Evolutionary conservation across 1,140 invertebrate genomes (phyloP).

Genomic region (Philaenus spumarius): DNA sequence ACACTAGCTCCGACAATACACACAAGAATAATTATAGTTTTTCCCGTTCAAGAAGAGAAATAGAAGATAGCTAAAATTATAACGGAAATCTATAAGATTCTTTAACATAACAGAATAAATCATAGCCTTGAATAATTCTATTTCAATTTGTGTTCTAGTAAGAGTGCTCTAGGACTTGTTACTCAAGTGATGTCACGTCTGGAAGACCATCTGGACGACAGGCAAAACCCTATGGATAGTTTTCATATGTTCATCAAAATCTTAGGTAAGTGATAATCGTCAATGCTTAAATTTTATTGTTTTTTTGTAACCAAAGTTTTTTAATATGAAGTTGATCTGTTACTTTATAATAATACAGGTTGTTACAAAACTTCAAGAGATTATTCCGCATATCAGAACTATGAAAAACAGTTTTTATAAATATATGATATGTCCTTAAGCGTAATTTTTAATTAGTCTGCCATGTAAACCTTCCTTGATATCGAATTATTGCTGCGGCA

Average conservation of each 20-base stretch:
- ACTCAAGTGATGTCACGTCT: conserved; percentile 40
- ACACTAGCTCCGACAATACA: too few relatives aligned
- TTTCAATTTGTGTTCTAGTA: conserved; percentile 34
- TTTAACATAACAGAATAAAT: too few relatives aligned
- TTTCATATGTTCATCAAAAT: conserved; percentile 42
- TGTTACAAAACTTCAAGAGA: neutral
- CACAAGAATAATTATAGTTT: too few relatives aligned
- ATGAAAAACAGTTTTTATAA: neutral
- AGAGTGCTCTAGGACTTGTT: conserved; percentile 38
- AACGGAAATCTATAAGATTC: too few relatives aligned
- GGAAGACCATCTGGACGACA: conserved; percentile 30
- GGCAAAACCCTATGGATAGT: conserved; percentile 36
- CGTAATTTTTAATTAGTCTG: too few relatives aligned
- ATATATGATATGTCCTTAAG: too few relatives aligned
- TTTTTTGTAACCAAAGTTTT: too few relatives aligned
- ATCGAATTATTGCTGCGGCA: too few relatives aligned
- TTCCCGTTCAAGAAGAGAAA: too few relatives aligned
- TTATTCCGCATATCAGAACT: neutral
- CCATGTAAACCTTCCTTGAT: too few relatives aligned
- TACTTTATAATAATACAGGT: neutral
- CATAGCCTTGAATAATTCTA: too few relatives aligned
- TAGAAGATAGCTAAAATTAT: too few relatives aligned
- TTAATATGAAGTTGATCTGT: neutral
- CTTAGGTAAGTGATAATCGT: conserved; percentile 34
- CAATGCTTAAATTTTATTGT: neutral